A percentile compares a stretch with the other conserved stretches of the same genome.
These are phyloP conservation scores for Chromoteleia sp. DNA, from an alignment of 2,888 invertebrate species.

Conservation along the genomic window DNA sequence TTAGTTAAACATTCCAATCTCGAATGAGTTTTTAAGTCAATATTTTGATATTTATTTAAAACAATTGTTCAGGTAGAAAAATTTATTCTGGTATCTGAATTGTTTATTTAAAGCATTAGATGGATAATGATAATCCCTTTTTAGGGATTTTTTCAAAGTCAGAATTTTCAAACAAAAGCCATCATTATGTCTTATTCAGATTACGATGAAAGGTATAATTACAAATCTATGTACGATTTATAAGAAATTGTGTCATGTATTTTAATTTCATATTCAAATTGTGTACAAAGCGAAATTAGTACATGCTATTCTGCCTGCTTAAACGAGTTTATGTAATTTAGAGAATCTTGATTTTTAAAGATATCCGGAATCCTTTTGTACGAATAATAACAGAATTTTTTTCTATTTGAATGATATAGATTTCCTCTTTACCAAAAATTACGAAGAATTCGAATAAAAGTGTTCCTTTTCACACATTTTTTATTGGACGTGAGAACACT, in stretches of 20 bases:
- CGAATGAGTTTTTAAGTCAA: too few relatives aligned
- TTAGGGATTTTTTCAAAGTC: not conserved
- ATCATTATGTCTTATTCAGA: not conserved
- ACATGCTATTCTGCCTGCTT: not conserved
- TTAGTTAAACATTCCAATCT: too few relatives aligned
- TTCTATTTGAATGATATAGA: constrained; percentile 28
- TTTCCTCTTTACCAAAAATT: constrained; percentile 39
- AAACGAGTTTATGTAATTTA: constrained; percentile 19
- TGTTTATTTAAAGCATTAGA: too few relatives aligned
- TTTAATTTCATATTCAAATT: not conserved
- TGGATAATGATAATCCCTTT: too few relatives aligned
- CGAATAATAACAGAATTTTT: constrained; percentile 21
- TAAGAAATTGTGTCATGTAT: not conserved
- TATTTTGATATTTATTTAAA: not conserved
- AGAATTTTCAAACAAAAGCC: constrained; percentile 2
- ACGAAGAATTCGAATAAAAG: constrained; percentile 45
- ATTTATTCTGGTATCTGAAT: too few relatives aligned
- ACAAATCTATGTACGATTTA: constrained; percentile 10
- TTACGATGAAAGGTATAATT: not conserved
- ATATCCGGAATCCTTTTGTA: constrained; percentile 46
- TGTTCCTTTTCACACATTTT: constrained; percentile 56
- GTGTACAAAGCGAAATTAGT: not conserved
- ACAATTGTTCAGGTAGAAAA: too few relatives aligned
- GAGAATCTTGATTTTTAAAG: not conserved
- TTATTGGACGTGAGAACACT: constrained; percentile 34